Evolutionary conservation across 2,888 invertebrate species (phyloP).

Genomic region (Chrysodeixis includens): DNA sequence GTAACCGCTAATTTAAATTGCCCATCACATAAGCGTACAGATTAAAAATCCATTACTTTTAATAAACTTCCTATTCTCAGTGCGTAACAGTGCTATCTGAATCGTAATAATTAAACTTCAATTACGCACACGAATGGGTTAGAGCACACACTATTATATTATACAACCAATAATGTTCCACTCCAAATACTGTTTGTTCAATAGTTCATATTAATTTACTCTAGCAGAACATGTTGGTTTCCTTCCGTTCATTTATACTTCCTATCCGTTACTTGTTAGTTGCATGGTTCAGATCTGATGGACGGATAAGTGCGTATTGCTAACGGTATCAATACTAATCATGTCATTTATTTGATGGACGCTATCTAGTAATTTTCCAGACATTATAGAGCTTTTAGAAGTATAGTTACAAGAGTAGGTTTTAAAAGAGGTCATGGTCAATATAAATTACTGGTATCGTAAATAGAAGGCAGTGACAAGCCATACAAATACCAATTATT

Average conservation of each 20-base stretch:
- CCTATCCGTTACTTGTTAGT: constrained; percentile 49
- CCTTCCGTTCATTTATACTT: constrained; percentile 72
- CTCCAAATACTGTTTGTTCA: constrained; percentile 63
- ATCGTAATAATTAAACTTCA: constrained; percentile 38
- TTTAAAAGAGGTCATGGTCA: no score
- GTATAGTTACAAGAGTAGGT: no score
- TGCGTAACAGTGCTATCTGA: constrained; percentile 25
- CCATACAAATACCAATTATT: no score
- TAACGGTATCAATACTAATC: not conserved
- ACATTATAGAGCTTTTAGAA: not conserved
- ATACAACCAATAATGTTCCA: constrained; percentile 53
- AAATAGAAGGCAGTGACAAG: no score
- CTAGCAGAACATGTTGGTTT: constrained; percentile 64
- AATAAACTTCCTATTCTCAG: constrained; percentile 7
- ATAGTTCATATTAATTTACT: constrained; percentile 60
- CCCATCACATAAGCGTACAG: constrained; percentile 4
- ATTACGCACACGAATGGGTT: constrained; percentile 49
- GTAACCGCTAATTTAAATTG: not conserved
- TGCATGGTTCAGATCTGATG: constrained; percentile 26
- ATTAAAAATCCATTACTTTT: not conserved
- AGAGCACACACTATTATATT: constrained; percentile 35
- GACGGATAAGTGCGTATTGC: constrained; percentile 14
- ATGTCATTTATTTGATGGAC: not conserved
- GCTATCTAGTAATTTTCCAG: not conserved
- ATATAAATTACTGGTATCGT: no score